A percentile compares a stretch with the other conserved stretches of the same genome.
Evolutionary conservation across 2,888 invertebrate genomes (phyloP).

Genomic region (Elaeidobius kamerunicus): DNA sequence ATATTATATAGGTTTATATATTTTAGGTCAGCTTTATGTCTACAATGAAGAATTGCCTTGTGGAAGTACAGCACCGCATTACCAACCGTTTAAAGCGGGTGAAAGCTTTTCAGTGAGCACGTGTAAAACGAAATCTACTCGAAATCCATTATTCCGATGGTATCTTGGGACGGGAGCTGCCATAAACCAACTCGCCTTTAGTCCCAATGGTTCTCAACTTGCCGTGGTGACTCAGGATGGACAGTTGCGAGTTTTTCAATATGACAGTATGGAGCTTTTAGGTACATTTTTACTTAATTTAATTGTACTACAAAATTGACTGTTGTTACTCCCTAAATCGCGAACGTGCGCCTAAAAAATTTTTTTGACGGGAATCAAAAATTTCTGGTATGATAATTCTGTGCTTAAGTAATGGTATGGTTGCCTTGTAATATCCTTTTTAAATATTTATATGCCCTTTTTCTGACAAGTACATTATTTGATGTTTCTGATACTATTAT

Average conservation of each 20-base stretch:
- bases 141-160: conserved; percentile 57
- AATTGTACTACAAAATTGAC: too few relatives aligned
- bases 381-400: too few relatives aligned
- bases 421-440: too few relatives aligned
- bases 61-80: conserved; percentile 86
- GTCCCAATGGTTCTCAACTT: conserved; percentile 88
- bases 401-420: too few relatives aligned
- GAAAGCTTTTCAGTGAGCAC: conserved; percentile 93
- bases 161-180: conserved; percentile 60
- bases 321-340: too few relatives aligned
- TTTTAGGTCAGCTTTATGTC: conserved; percentile 85
- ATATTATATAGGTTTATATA: too few relatives aligned
- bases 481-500: too few relatives aligned
- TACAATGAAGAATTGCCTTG: conserved; percentile 95
- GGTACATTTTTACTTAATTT: too few relatives aligned
- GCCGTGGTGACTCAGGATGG: conserved; percentile 96
- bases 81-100: conserved; percentile 93
- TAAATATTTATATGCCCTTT: too few relatives aligned
- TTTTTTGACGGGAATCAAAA: too few relatives aligned
- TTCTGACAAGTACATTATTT: too few relatives aligned
- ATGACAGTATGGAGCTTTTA: conserved; percentile 94
- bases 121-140: conserved; percentile 92
- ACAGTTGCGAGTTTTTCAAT: conserved; percentile 92
- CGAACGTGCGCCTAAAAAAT: too few relatives aligned
- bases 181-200: conserved; percentile 98